Base-by-base conservation (phyloP, 2,797 vertebrate genomes). In the Phoeniculus purpureus region DNA sequence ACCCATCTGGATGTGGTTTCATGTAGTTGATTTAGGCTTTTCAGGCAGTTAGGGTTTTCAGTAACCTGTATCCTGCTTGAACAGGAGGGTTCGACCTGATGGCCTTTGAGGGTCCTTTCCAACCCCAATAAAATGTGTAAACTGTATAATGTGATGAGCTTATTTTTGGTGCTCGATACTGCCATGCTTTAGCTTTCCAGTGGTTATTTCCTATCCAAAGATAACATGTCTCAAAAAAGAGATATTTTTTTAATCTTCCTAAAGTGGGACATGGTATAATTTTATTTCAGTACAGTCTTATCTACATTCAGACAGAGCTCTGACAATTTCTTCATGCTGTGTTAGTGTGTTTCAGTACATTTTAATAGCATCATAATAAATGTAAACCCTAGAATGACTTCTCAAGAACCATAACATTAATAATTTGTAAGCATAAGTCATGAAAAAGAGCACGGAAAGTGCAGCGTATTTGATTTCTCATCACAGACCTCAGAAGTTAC, bases 281-380 rank as follows among this genome's bases (percentile, higher is more conserved):
- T 95, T 92, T 85, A 86, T 91, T 95, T 92, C 77, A 16, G 50
- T 61, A n/a, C n/a, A 27, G 80, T 59, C 89, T 95, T 95, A 95
- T 88, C 94, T 94, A 52, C 89, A 88, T 92, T 88, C 81, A 19
- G 3, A 37, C 90, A 94, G 92, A 95, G 71, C 75, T 75, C 54
- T 3, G 21, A 88, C 66, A 90, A 90, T 91, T 94, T 83, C 82
- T 94, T 90, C 85, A 90, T 82, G 72, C 71, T 81, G 47, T 61
- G 51, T 95, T 93, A 95, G 56, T 83, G 60, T 88, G 80, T 81
- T 95, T 88, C 65, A 76, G 72, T 84, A 74, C 17, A 50, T 90
- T 92, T 61, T 93, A 91, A 91, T 88, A 90, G 17, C 27, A 75
- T 84, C 83, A 81, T 90, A 90, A 88, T 86, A 88, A 91, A 71